A percentile compares a stretch with the other conserved stretches of the same genome.
Conservation (phyloP, 2,113 vertebrate species). For the Cavia aperea region DNA sequence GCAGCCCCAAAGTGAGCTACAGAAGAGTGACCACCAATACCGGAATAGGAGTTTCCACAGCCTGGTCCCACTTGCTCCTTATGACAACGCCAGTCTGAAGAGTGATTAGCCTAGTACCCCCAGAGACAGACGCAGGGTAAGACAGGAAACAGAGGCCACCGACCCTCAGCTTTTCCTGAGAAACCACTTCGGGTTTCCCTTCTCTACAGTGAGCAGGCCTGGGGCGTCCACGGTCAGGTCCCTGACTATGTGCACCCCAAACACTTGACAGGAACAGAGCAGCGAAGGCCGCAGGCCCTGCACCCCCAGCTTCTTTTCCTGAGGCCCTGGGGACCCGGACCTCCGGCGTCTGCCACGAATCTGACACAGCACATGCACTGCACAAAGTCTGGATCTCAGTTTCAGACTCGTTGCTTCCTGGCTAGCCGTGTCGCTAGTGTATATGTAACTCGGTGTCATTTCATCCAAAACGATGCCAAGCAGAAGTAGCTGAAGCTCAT, state of each 20-base stretch:
- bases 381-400: neutral
- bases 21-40: neutral
- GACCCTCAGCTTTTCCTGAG: neutral
- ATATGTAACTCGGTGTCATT: neutral
- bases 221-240: neutral
- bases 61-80: neutral
- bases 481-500: neutral
- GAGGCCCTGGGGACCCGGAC: neutral
- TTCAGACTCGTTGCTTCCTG: neutral
- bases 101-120: neutral
- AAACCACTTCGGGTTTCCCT: neutral
- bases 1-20: neutral
- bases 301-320: neutral
- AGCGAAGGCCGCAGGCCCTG: neutral
- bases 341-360: neutral
- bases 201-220: neutral
- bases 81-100: neutral
- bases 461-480: neutral
- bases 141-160: neutral
- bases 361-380: neutral
- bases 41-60: neutral
- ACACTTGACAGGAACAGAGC: neutral
- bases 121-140: neutral
- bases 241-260: too few species aligned
- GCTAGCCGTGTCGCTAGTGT: neutral